These are phyloP conservation scores for Trichomycterus rosablanca DNA, from an alignment of 2,113 vertebrate genomes.

Conservation along the genomic window DNA sequence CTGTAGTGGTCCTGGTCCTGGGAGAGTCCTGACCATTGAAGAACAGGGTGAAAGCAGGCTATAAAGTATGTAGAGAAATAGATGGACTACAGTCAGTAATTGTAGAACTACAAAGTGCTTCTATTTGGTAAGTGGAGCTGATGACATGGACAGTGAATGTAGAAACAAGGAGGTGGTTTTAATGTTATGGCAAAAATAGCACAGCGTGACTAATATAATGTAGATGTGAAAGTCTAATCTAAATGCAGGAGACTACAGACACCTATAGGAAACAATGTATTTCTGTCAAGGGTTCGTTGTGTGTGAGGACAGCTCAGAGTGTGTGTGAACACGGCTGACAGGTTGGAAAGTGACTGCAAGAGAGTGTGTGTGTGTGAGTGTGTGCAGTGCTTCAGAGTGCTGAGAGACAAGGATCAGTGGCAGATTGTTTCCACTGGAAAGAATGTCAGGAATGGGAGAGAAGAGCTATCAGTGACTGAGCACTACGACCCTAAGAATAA, in stretches of 20 bases:
- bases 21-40: too few relatives aligned
- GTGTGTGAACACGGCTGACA: constrained; percentile 41
- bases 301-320: constrained; percentile 29
- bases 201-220: too few relatives aligned
- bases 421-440: constrained; percentile 76
- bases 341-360: constrained; percentile 44
- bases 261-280: constrained; percentile 26
- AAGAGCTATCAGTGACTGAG: constrained; percentile 73
- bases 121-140: too few relatives aligned
- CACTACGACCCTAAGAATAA: constrained; percentile 58
- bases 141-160: too few relatives aligned
- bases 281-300: constrained; percentile 29
- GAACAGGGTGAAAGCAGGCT: too few relatives aligned
- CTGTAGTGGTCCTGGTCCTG: too few relatives aligned
- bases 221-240: too few relatives aligned
- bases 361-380: constrained; percentile 41
- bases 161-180: too few relatives aligned
- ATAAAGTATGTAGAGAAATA: too few relatives aligned
- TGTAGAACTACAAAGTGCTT: too few relatives aligned
- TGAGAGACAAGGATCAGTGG: constrained; percentile 69
- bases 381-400: constrained; percentile 53
- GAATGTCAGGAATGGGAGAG: constrained; percentile 72
- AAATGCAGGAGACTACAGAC: background rate
- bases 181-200: too few relatives aligned
- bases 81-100: too few relatives aligned